phyloP scores from a whole-genome alignment of 1,140 invertebrate species.

The Megalonaias nervosa region DNA sequence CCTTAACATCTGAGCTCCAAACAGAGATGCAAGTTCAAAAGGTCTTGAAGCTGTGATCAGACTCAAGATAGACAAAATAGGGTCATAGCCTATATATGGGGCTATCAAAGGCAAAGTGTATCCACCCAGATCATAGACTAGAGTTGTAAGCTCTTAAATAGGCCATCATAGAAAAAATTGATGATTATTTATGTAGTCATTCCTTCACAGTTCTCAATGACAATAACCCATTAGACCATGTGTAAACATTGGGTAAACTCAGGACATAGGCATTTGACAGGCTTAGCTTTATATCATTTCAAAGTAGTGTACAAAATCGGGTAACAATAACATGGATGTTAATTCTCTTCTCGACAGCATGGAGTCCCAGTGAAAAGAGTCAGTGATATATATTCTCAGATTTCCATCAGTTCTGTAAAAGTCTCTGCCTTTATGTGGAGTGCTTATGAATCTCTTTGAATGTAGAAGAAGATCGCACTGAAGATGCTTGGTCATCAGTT shows the following conservation, averaged over 20 bases:
- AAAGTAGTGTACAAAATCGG: conserved; percentile 16
- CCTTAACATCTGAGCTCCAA: conserved; percentile 25
- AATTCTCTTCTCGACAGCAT: conserved; percentile 2
- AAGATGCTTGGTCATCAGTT: too few relatives aligned
- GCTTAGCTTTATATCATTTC: conserved; percentile 16
- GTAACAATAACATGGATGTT: conserved; percentile 32
- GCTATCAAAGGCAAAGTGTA: conserved; percentile 21
- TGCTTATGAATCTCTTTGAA: too few relatives aligned
- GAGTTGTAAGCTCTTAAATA: conserved; percentile 18
- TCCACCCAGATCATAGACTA: conserved; percentile 20
- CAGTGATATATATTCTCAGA: neutral
- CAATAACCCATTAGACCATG: conserved; percentile 31
- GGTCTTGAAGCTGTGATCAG: conserved; percentile 58
- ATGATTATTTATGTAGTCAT: conserved; percentile 31
- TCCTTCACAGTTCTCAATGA: conserved; percentile 28
- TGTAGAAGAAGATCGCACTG: too few relatives aligned
- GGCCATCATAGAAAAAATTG: conserved; percentile 18
- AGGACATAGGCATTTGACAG: conserved; percentile 25
- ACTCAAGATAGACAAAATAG: conserved; percentile 35
- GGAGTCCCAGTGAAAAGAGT: neutral
- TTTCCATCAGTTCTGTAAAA: too few relatives aligned
- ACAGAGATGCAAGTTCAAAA: conserved; percentile 39
- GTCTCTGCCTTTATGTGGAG: too few relatives aligned
- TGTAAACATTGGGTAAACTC: conserved; percentile 19
- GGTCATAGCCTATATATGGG: conserved; percentile 36